Evolutionary conservation across 2,888 invertebrate species (phyloP), one percentile per base, ranked within the genome.

Genomic region (Tanaodytes sp.): DNA sequence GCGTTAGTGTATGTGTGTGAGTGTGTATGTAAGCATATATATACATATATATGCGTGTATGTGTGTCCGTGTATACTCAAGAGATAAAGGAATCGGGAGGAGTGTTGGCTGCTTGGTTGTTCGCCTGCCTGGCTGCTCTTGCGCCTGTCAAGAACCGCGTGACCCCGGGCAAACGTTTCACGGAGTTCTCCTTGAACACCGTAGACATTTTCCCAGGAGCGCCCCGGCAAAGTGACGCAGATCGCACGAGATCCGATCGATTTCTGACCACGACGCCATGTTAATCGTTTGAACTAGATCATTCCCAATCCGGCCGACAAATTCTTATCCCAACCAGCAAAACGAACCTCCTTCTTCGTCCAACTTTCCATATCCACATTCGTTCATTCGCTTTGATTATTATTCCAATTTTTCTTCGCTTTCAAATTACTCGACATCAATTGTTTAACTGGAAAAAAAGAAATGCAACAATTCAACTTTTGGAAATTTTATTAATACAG

Each of bases 81-180:
- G 55, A 52, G 57, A 54, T 65, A 71, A 67, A 59, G 67, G 68
- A 63, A 63, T 63, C 66, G 62, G 74, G 73, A 71, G 73, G 74
- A 70, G 65, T 51, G 64, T 70, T 65, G 66, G 48, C 52, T 54
- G 66, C 66, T 61, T 39, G 66, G 64, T 61, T 58, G 65, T 64
- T 65, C 63, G 65, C 65, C 65, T 57, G 70, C 64, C 64, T 59
- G 70, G 65, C 58, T 61, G 67, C 67, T 70, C 70, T 71, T 62
- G 70, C 65, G 70, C 70, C 70, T 71, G 70, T 71, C 70, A 71
- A 71, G 70, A 71, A 71, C 70, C 70, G 70, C 70, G 54, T 71
- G 70, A 71, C 70, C 70, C 70, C 70, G 70, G 70, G 65, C 65
- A 71, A 71, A 71, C 66, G 71, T 71, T 71, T 66, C 71, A 62